Evolutionary conservation across 2,888 invertebrate species (phyloP).

Genomic region (Acanthococcus lagerstroemiae): DNA sequence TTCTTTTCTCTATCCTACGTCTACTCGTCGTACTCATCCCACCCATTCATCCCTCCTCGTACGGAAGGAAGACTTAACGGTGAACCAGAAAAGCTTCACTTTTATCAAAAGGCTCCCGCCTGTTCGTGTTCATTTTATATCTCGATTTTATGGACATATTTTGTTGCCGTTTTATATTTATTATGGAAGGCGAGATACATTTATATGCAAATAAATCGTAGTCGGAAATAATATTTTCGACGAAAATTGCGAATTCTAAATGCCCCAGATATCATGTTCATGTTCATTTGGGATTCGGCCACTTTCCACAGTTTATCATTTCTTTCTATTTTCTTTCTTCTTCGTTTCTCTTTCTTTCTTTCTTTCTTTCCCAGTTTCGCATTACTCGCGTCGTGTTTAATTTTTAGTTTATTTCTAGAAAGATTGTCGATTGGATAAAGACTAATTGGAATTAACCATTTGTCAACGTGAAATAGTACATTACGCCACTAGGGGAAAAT

Average conservation of each 20-base stretch:
- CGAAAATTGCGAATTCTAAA: background rate
- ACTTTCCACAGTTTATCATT: no score
- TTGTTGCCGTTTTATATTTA: slow-evolving; percentile 28
- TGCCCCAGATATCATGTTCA: background rate
- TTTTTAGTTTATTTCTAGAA: no score
- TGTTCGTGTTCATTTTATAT: slow-evolving; percentile 24
- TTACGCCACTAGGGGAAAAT: no score
- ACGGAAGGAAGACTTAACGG: slow-evolving; percentile 19
- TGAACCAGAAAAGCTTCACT: slow-evolving; percentile 13
- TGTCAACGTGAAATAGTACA: no score
- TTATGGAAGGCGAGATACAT: slow-evolving; percentile 26
- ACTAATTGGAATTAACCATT: no score
- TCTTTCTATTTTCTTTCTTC: background rate
- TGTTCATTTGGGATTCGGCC: no score
- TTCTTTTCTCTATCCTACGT: slow-evolving; percentile 11
- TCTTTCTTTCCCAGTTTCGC: no score
- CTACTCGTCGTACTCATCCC: background rate
- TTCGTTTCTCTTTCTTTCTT: no score
- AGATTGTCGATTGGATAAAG: no score
- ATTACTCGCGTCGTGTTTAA: no score
- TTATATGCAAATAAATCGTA: slow-evolving; percentile 28
- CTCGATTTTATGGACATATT: slow-evolving; percentile 30
- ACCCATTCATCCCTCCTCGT: background rate
- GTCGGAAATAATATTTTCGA: slow-evolving; percentile 28
- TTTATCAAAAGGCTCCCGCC: slow-evolving; percentile 18